Evolutionary conservation across 1,140 invertebrate genomes (phyloP).

Genomic region (Bombus confusus): DNA sequence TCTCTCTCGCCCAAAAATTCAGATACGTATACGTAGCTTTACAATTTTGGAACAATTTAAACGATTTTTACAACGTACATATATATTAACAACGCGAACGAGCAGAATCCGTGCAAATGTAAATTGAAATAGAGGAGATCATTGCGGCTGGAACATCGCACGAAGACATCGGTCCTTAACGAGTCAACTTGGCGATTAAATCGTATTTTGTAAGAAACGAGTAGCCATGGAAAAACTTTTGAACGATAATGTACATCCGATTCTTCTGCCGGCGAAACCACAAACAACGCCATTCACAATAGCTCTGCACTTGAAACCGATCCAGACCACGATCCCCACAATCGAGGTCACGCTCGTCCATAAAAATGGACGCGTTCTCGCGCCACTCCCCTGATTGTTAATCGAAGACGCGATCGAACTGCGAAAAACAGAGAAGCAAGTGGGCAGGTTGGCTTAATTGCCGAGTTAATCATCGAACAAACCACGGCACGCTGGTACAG

Average conservation of each 20-base stretch:
- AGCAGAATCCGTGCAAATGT: no score
- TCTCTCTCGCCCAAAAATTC: no score
- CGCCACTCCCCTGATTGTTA: constrained; percentile 10
- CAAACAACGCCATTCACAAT: neutral
- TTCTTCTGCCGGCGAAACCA: neutral
- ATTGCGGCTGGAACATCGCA: no score
- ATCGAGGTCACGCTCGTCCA: neutral
- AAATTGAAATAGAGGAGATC: no score
- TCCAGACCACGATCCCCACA: neutral
- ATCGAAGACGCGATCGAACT: constrained; percentile 14
- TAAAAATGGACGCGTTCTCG: constrained; percentile 10
- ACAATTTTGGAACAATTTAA: no score
- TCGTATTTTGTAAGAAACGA: neutral
- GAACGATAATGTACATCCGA: neutral
- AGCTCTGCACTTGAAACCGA: neutral
- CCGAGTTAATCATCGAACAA: constrained; percentile 23
- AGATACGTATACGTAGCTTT: no score
- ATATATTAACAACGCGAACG: no score
- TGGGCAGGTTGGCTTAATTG: constrained; percentile 8
- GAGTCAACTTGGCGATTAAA: neutral
- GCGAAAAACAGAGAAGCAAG: constrained; percentile 4
- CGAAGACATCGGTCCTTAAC: no score
- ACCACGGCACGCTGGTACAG: constrained; percentile 2
- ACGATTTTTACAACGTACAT: no score
- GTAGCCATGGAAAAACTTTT: neutral